A percentile compares a stretch with the other conserved stretches of the same genome.
These are phyloP conservation scores for Heliocidaris tuberculata DNA, from an alignment of 35 echinoderm and acorn worm genomes.

Conservation along the genomic window DNA sequence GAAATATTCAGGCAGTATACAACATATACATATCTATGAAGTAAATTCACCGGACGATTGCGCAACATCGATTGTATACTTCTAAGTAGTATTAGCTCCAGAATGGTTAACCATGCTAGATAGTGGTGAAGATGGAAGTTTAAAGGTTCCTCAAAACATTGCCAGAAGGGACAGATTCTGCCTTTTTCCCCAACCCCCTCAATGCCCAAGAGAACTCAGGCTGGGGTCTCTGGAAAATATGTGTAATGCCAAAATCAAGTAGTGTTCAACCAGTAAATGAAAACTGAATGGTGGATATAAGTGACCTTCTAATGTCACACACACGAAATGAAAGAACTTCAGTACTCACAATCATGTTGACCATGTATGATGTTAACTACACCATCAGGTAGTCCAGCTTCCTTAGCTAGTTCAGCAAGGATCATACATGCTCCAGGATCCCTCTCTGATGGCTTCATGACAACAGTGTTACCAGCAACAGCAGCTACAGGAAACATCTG, in stretches of 20 bases:
- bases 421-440: slow-evolving; percentile 96
- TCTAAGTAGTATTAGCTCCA: too few species aligned
- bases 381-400: slow-evolving; percentile 90
- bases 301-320: background rate
- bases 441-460: slow-evolving; percentile 96
- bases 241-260: background rate
- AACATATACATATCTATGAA: too few species aligned
- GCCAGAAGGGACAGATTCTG: too few species aligned
- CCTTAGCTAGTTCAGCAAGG: slow-evolving; percentile 78
- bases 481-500: slow-evolving; percentile 98
- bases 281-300: background rate
- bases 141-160: too few species aligned
- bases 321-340: background rate
- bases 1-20: too few species aligned
- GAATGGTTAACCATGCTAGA: too few species aligned
- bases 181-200: too few species aligned
- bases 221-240: too few species aligned
- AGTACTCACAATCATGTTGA: slow-evolving; percentile 88
- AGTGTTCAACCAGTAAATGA: background rate
- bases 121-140: too few species aligned
- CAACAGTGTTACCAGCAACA: slow-evolving; percentile 91
- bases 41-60: too few species aligned
- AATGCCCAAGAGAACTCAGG: too few species aligned
- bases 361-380: slow-evolving; percentile 96
- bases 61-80: too few species aligned